These are phyloP conservation scores for Mythimna vitellina DNA, from an alignment of 2,888 invertebrate genomes.

Conservation along the genomic window DNA sequence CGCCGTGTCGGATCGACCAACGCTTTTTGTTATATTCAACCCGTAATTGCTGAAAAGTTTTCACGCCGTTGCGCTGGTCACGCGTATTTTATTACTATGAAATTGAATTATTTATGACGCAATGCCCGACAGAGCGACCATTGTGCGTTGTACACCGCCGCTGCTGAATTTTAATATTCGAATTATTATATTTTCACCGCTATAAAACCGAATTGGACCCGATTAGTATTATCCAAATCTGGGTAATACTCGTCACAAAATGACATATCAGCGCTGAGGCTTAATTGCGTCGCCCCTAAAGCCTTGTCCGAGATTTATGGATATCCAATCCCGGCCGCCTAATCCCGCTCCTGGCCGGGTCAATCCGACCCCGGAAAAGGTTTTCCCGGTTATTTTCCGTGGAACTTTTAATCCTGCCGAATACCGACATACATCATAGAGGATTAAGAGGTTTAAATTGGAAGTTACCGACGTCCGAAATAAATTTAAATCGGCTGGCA, in stretches of 20 bases:
- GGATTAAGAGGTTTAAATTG: slow-evolving; percentile 91
- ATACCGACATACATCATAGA: slow-evolving; percentile 91
- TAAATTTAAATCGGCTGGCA: slow-evolving; percentile 91
- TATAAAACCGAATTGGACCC: slow-evolving; percentile 70
- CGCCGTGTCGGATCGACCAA: slow-evolving; percentile 77
- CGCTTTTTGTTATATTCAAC: slow-evolving; percentile 89
- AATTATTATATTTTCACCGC: slow-evolving; percentile 81
- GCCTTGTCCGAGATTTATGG: slow-evolving; percentile 89
- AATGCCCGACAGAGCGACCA: slow-evolving; percentile 82
- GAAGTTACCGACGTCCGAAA: slow-evolving; percentile 91
- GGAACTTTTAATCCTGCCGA: slow-evolving; percentile 91
- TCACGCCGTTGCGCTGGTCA: slow-evolving; percentile 88
- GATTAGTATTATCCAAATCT: slow-evolving; percentile 79
- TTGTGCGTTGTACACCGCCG: slow-evolving; percentile 81
- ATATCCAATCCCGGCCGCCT: slow-evolving; percentile 90
- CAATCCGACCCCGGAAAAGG: slow-evolving; percentile 90
- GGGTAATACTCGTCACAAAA: slow-evolving; percentile 81
- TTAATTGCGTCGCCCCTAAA: slow-evolving; percentile 89
- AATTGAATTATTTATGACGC: slow-evolving; percentile 90
- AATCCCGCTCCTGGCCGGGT: slow-evolving; percentile 89
- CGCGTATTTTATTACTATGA: slow-evolving; percentile 91
- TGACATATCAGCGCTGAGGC: slow-evolving; percentile 88
- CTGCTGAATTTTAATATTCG: slow-evolving; percentile 89
- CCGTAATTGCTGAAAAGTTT: slow-evolving; percentile 90
- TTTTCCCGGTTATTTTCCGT: slow-evolving; percentile 91